Evolutionary conservation across 2,113 vertebrate genomes (phyloP).

Genomic region (chimpanzee (Pan troglodytes)): DNA sequence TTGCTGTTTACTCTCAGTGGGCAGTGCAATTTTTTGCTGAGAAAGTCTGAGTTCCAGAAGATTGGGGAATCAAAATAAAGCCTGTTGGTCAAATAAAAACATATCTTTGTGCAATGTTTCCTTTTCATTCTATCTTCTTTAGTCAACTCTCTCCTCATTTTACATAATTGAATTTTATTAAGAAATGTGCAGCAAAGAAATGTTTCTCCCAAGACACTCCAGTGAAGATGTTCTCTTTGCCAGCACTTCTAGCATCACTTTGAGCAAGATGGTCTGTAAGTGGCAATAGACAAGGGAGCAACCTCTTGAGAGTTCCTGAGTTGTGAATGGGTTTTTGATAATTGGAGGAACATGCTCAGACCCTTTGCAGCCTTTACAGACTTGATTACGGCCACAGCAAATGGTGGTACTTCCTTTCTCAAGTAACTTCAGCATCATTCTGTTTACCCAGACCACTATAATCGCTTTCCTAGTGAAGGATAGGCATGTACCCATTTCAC

Average conservation of each 20-base stretch:
- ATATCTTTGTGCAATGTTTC: neutral
- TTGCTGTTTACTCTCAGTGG: neutral
- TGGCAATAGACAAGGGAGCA: neutral
- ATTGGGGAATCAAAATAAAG: neutral
- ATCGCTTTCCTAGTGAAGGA: neutral
- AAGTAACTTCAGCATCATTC: neutral
- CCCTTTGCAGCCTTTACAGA: neutral
- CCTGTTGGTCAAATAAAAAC: neutral
- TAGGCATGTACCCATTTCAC: neutral
- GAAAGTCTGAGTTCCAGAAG: neutral
- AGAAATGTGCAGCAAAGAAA: neutral
- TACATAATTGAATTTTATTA: constrained; percentile 13
- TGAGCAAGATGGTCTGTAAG: neutral
- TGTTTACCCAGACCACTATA: neutral
- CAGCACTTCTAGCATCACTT: neutral
- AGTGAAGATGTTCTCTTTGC: neutral
- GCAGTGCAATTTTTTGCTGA: neutral
- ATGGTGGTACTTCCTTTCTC: neutral
- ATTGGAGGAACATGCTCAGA: constrained; percentile 30
- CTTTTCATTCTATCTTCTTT: neutral
- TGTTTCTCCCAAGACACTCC: neutral
- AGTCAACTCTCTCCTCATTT: neutral
- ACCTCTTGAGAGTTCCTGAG: constrained; percentile 20
- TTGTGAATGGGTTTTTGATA: constrained; percentile 43
- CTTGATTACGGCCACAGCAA: neutral